A percentile compares a stretch with the other conserved stretches of the same genome.
Conservation (phyloP, 1,140 invertebrate genomes). For the Euwallacea fornicatus region DNA sequence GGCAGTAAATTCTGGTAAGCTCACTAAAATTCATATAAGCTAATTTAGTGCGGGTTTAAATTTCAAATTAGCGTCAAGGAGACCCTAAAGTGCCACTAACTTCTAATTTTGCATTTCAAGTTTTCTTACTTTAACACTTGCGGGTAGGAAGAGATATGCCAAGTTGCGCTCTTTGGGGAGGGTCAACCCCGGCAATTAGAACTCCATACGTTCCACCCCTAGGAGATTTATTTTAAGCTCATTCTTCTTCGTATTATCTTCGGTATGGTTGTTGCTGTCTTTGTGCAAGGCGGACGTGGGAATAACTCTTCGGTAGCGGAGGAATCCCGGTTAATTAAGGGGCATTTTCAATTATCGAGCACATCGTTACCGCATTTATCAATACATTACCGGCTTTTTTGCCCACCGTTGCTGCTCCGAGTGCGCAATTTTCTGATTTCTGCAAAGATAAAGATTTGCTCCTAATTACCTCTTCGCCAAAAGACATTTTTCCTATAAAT, state of each 20-base stretch:
- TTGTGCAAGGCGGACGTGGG: slow-evolving; percentile 37
- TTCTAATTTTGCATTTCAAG: slow-evolving; percentile 48
- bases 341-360: slow-evolving; percentile 46
- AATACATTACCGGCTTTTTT: slow-evolving; percentile 42
- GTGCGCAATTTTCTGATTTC: slow-evolving; percentile 42
- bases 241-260: no score
- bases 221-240: slow-evolving; percentile 12
- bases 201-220: slow-evolving; percentile 25
- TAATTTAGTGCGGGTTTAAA: slow-evolving; percentile 51
- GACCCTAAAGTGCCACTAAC: slow-evolving; percentile 43
- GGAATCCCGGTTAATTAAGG: slow-evolving; percentile 48
- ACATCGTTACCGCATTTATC: slow-evolving; percentile 44
- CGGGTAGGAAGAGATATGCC: slow-evolving; percentile 42
- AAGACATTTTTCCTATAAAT: slow-evolving; percentile 37
- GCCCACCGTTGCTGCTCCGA: slow-evolving; percentile 20
- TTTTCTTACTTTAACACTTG: slow-evolving; percentile 45
- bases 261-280: slow-evolving; percentile 8
- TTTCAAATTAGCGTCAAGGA: slow-evolving; percentile 51
- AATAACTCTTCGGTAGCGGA: slow-evolving; percentile 44
- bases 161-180: slow-evolving; percentile 40
- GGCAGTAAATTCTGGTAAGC: slow-evolving; percentile 42
- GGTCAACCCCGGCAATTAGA: slow-evolving; percentile 46
- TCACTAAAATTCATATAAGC: slow-evolving; percentile 50
- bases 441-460: slow-evolving; percentile 39
- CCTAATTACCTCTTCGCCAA: slow-evolving; percentile 38